Percentiles rank a stretch among this genome's conserved stretches.
Conservation (phyloP, 2,888 invertebrate genomes). For the Epinotia demarniana region DNA sequence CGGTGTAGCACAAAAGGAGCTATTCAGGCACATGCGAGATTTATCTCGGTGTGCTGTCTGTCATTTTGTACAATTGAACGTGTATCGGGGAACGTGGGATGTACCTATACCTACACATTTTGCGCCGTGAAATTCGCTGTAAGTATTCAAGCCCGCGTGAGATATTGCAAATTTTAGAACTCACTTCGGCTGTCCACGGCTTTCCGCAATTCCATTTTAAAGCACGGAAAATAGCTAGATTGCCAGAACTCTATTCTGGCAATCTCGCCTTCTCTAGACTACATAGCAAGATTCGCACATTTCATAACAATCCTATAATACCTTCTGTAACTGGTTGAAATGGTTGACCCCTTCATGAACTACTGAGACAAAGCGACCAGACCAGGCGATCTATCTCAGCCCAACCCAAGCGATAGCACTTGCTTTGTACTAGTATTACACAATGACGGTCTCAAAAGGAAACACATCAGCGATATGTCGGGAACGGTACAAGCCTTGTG, state of each 20-base stretch:
- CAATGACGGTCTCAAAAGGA: conserved; percentile 16
- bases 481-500: background rate
- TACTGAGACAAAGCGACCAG: conserved; percentile 1
- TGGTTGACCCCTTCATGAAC: background rate
- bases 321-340: background rate
- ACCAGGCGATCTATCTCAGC: background rate
- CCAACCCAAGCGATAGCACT: background rate
- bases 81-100: conserved; percentile 25
- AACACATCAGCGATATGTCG: conserved; percentile 6
- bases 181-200: background rate
- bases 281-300: too few relatives aligned
- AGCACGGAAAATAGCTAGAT: too few relatives aligned
- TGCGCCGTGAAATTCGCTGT: background rate
- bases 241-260: too few relatives aligned
- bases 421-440: conserved; percentile 10
- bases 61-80: conserved; percentile 41
- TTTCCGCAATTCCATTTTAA: background rate
- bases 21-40: conserved; percentile 35
- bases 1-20: conserved; percentile 32
- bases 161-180: background rate
- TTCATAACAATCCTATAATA: background rate
- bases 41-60: conserved; percentile 38
- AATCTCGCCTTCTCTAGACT: too few relatives aligned
- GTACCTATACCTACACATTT: conserved; percentile 2
- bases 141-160: background rate